Evolutionary conservation across 2,888 invertebrate genomes (phyloP), one percentile per base, ranked within the genome.

Genomic region (Pedicia rivosa): DNA sequence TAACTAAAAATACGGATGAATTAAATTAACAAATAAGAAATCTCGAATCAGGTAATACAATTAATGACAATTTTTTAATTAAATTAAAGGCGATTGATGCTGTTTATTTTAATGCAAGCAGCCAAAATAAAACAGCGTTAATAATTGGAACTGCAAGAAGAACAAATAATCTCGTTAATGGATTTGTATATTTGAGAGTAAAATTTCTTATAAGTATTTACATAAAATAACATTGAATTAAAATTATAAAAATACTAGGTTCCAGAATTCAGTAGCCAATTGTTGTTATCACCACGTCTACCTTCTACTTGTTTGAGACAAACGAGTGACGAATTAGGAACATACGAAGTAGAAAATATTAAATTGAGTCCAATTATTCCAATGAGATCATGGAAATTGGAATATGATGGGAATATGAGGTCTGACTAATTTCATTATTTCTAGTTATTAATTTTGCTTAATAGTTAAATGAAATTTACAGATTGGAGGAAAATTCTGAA

Each of bases 321-420:
- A 50, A 56, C 53, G 2, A 49, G 50, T 2, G 54, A 59, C 5
- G 65, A 68, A 37, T 55, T 63, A 14, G 63, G 64, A 2, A 52
- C 56, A n/a, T 73, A 66, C 50, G 66, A 65, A 32, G 72, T 72
- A 3, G 70, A 70, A 45, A 79, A 79, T 1, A 64, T 81, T 12
- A 56, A 57, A 25, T 58, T 78, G 9, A 56, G 54, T n/a, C 68
- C 70, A 16, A 54, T 74, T 9, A 67, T 69, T 46, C 74, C 79
- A 4, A 79, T 81, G 78, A 67, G 72, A 41, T 65, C 65, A 41
- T 82, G 81, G 80, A 67, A 62, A 40, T 50, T 82, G 3, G 49
- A 53, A 14, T 82, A 73, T 50, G 62, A 64, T 20, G 81, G 81
- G 12, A 65, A 67, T 47, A 67, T 81, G 67, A 73, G 70, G 64